Conservation (phyloP, 2,888 invertebrate species). For the Eucera pruinosa region DNA sequence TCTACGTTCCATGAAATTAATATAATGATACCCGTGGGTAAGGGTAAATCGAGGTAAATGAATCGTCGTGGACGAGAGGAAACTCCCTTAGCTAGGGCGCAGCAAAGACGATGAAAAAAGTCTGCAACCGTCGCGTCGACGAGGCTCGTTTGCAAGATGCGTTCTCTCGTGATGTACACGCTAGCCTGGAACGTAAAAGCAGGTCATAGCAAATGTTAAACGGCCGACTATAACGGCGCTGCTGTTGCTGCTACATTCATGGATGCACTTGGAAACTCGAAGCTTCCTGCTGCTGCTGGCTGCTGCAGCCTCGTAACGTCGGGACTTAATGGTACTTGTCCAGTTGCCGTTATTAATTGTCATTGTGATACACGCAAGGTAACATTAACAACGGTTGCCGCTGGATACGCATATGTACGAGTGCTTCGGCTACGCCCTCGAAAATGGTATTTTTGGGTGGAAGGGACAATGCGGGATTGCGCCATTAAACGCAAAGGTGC, state of each 20-base stretch:
- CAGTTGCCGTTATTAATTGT: constrained; percentile 68
- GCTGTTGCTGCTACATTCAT: constrained; percentile 14
- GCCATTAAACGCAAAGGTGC: constrained; percentile 51
- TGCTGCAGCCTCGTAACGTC: constrained; percentile 41
- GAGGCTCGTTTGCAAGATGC: constrained; percentile 31
- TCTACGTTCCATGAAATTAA: constrained; percentile 5
- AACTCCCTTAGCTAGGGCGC: background rate
- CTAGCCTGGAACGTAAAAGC: constrained; percentile 19
- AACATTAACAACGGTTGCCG: constrained; percentile 49
- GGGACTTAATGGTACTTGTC: constrained; percentile 66
- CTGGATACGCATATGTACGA: constrained; percentile 1
- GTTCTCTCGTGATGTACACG: constrained; percentile 1
- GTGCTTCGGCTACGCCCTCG: constrained; percentile 24
- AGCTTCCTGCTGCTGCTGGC: background rate
- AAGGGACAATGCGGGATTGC: background rate
- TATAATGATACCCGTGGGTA: background rate
- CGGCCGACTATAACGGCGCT: constrained; percentile 37
- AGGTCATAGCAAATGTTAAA: constrained; percentile 45
- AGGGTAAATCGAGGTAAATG: background rate
- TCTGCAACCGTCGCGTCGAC: background rate
- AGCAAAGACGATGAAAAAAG: background rate
- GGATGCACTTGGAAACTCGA: constrained; percentile 38
- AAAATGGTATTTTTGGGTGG: constrained; percentile 35
- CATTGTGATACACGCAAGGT: constrained; percentile 63
- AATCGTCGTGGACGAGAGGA: background rate